Evolutionary conservation across 2,888 invertebrate species (phyloP).

Genomic region (Brenthis daphne): DNA sequence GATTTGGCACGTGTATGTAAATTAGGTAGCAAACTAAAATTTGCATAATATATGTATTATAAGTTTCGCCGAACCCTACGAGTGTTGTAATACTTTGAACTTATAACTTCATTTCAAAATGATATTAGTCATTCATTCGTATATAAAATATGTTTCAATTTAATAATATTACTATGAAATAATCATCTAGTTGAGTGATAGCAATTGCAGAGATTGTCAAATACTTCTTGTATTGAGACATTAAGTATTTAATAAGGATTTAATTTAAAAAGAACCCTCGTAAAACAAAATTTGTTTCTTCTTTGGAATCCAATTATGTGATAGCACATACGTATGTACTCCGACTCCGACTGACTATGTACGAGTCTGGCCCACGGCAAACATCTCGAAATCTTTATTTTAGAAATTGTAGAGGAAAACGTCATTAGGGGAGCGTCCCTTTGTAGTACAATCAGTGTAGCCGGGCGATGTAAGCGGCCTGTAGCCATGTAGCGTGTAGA

Average conservation of each 20-base stretch:
- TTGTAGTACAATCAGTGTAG: slow-evolving; percentile 65
- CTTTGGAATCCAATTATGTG: not conserved
- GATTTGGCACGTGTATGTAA: slow-evolving; percentile 26
- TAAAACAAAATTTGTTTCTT: no score
- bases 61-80: not conserved
- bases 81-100: not conserved
- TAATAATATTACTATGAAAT: no score
- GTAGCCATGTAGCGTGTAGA: slow-evolving; percentile 33
- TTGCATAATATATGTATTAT: not conserved
- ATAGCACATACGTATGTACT: not conserved
- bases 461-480: slow-evolving; percentile 49
- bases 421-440: slow-evolving; percentile 71
- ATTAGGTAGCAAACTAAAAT: slow-evolving; percentile 5
- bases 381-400: slow-evolving; percentile 59
- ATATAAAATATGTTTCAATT: no score
- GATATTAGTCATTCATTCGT: no score
- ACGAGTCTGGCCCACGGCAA: slow-evolving; percentile 56
- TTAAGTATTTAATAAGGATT: no score
- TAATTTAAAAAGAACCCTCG: no score
- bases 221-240: no score
- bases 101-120: no score
- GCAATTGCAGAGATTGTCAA: no score
- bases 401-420: slow-evolving; percentile 53
- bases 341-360: slow-evolving; percentile 15
- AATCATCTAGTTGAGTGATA: no score